Evolutionary conservation across 2,888 invertebrate species (phyloP).

Genomic region (Drosophila melanosoma): DNA sequence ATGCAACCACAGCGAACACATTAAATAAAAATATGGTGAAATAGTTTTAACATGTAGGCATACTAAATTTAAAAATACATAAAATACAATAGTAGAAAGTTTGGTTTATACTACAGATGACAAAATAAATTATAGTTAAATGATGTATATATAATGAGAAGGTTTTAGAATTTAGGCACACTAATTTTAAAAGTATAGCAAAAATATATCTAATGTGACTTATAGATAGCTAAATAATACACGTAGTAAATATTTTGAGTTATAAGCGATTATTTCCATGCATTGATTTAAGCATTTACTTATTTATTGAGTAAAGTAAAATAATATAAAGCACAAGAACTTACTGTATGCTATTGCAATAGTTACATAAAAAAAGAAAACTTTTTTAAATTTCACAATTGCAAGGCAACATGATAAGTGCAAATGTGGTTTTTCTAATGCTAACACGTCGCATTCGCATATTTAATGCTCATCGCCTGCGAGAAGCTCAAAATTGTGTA

Average conservation of each 20-base stretch:
- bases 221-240: not conserved
- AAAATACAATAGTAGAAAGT: too few species aligned
- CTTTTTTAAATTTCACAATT: slow-evolving; percentile 1
- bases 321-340: not conserved
- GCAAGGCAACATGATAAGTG: not conserved
- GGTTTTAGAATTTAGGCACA: not conserved
- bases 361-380: not conserved
- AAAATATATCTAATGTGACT: not conserved
- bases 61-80: not conserved
- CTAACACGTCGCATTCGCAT: slow-evolving; percentile 28
- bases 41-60: not conserved
- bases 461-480: slow-evolving; percentile 19
- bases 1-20: not conserved
- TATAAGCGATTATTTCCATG: not conserved
- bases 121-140: not conserved
- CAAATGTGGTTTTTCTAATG: slow-evolving; percentile 4
- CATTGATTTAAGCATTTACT: too few species aligned
- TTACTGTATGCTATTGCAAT: not conserved
- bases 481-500: slow-evolving; percentile 15
- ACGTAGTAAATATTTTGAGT: not conserved
- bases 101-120: not conserved
- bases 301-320: not conserved
- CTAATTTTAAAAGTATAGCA: not conserved
- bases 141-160: not conserved
- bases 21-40: not conserved